Base-by-base conservation (phyloP, 2,113 vertebrate species). In the Merops nubicus region DNA sequence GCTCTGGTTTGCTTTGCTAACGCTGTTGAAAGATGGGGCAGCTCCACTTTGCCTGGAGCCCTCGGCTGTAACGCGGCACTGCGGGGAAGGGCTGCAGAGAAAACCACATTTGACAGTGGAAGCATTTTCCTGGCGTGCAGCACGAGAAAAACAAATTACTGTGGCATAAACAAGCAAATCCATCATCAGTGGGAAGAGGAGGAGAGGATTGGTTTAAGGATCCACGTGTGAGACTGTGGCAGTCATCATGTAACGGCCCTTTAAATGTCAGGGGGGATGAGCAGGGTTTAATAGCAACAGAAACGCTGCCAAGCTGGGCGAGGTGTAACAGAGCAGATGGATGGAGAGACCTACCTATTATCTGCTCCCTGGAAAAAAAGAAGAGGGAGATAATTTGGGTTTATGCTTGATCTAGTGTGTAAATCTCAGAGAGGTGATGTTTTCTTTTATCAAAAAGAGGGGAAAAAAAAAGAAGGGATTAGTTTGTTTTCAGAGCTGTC, bases 231-330 rank as follows among this genome's bases (percentile, higher is more conserved):
- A 89, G 68, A 31, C 81, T 53, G 80, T 88, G 95, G 95, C 95
- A 95, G 88, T 73, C 73, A 96, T 93, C 84, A 59, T 50, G 79
- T 78, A 94, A 70, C 14, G 22, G 96, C 62, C 81, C 65, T 90
- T 95, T 93, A 95, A 96, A 96, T 96, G 94, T 92, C 95, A 96
- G n/a, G 85, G 91, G 53, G 80, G 80, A 74, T 92, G 94, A 94
- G 48, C 3, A 17, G 12, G 50, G 92, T 95, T 92, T 95, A 96
- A 93, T 47, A 94, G 82, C 89, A 92, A 63, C 70, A 42, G 59
- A 91, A 88, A 94, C 0, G 72, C 91, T 96, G 95, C 84, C 81
- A 82, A 47, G 88, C 90, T 47, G 57, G 87, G 85, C 1, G 29
- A 63, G 0, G 1, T 42, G 81, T 59, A 76, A 86, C 92, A 90